Conservation (phyloP, 2,797 vertebrate species). For the Lacerta viridis region DNA sequence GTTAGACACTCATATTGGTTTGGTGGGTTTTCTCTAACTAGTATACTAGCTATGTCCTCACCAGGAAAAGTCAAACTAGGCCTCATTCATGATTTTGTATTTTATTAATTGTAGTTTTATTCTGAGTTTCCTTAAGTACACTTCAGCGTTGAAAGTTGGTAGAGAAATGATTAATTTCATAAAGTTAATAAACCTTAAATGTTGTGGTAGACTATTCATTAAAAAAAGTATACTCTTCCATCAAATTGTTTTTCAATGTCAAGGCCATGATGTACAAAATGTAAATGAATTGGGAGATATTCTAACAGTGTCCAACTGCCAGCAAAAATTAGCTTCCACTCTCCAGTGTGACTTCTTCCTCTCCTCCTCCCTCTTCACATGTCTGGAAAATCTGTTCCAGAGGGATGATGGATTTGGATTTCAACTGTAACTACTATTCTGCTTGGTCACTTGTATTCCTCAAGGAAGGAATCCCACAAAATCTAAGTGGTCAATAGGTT, state of each 20-base stretch:
- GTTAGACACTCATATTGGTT: background rate
- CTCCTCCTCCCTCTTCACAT: background rate
- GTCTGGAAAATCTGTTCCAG: background rate
- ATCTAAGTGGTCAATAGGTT: background rate
- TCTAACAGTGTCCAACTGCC: background rate
- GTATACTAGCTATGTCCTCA: background rate
- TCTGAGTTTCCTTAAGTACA: background rate
- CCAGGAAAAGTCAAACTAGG: background rate
- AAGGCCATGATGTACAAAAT: background rate
- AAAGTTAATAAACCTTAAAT: background rate
- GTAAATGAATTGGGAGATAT: background rate
- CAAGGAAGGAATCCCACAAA: background rate
- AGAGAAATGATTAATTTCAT: no score
- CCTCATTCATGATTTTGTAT: background rate
- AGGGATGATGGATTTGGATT: background rate
- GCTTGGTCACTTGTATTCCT: background rate
- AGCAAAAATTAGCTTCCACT: background rate
- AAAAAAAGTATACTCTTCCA: background rate
- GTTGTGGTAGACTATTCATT: background rate
- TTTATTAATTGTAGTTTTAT: conserved; percentile 13
- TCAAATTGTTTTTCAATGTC: background rate
- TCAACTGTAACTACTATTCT: no score
- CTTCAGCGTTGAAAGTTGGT: background rate
- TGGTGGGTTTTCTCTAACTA: background rate
- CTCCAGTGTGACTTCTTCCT: background rate